Evolutionary conservation across 2,888 invertebrate genomes (phyloP), one percentile per base, ranked within the genome.

Genomic region (Hypomecis punctinalis): DNA sequence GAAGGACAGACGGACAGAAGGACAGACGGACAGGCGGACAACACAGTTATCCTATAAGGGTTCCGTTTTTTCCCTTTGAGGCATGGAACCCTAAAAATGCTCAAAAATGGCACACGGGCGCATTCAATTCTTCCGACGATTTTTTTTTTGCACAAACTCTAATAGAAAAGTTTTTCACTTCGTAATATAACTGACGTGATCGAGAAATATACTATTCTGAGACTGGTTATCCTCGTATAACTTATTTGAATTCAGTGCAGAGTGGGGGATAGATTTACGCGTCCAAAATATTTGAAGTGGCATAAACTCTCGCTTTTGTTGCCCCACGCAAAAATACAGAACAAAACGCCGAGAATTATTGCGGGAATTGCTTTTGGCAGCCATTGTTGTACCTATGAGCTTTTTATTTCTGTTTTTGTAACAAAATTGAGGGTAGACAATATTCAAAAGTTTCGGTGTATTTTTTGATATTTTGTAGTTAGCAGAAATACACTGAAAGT

Each of bases 271-370:
- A 23, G 23, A 40, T 48, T 48, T 53, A 37, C 10, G 45, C 10
- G 57, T 11, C 42, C 46, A 11, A 56, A 56, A 57, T 48, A 61
- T 61, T 55, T 61, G 55, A 51, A 61, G 52, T 33, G 47, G 47
- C 43, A 61, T 53, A 61, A 65, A 61, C 56, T 61, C 33, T 40
- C 33, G 23, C 61, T 45, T 61, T 65, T 61, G 61, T 65, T 57
- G 36, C 35, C 46, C 39, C 36, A 43, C 52, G 52, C 58, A 61
- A 66, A 66, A 61, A 59, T 35, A 47, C 51, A 49, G 40, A 65
- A 64, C 61, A 69, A 68, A 69, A 61, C 61, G 61, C 61, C 52
- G 54, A 53, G 61, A 69, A 63, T 67, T 60, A 63, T 67, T 60
- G 58, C 56, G 57, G 51, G 63, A 61, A 62, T 64, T 67, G 67